These are phyloP conservation scores for Noctuana brunneofusca DNA, from an alignment of 2,888 invertebrate genomes.

Conservation along the genomic window DNA sequence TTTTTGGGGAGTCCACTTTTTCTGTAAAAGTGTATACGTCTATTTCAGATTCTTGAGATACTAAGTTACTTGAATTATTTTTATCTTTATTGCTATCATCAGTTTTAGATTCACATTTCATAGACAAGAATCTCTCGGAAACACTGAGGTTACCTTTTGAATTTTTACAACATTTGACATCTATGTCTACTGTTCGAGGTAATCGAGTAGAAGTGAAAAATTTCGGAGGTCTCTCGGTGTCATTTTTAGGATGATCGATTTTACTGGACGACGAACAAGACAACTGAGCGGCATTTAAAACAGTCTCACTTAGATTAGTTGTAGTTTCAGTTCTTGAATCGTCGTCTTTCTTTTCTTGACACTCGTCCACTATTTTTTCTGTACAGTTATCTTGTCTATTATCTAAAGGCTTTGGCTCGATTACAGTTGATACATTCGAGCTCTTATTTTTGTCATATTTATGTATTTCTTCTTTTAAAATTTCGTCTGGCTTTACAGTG, in stretches of 20 bases:
- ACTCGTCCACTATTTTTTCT: constrained; percentile 32
- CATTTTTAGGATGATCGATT: constrained; percentile 62
- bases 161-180: constrained; percentile 74
- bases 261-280: constrained; percentile 40
- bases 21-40: constrained; percentile 79
- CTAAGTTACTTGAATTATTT: constrained; percentile 57
- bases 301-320: constrained; percentile 35
- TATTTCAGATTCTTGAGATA: constrained; percentile 72
- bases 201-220: constrained; percentile 74
- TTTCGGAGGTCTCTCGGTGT: constrained; percentile 72
- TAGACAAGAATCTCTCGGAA: constrained; percentile 71
- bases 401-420: constrained; percentile 36
- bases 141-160: constrained; percentile 75
- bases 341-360: constrained; percentile 29
- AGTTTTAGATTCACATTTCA: constrained; percentile 67
- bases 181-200: constrained; percentile 73
- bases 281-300: constrained; percentile 2
- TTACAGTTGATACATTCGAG: constrained; percentile 33
- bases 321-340: constrained; percentile 41
- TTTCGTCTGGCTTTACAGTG: constrained; percentile 21
- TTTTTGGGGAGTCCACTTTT: constrained; percentile 78
- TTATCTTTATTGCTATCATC: constrained; percentile 66
- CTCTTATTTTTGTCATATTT: constrained; percentile 40
- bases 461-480: constrained; percentile 41
- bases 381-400: constrained; percentile 21